phyloP scores from a whole-genome alignment of 92 coral and sea anemone species.

The Desmophyllum pertusum region DNA sequence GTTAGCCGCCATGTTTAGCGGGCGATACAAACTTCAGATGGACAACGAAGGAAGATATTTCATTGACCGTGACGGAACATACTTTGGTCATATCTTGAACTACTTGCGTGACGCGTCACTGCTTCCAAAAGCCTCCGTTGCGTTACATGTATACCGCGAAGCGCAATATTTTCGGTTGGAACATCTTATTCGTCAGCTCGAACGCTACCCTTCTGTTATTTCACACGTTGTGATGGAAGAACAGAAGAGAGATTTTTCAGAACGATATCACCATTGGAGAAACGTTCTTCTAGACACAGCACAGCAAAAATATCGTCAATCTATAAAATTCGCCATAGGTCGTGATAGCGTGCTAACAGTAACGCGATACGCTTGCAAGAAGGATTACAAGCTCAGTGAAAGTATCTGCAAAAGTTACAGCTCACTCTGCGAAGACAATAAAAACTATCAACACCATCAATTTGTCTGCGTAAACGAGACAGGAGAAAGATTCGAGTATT shows the following conservation, averaged over 20 bases:
- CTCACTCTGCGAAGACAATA: slow-evolving; percentile 20
- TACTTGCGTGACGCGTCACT: slow-evolving; percentile 86
- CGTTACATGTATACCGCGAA: slow-evolving; percentile 89
- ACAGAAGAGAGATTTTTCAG: slow-evolving; percentile 61
- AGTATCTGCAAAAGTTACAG: slow-evolving; percentile 55
- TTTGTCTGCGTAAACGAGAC: slow-evolving; percentile 72
- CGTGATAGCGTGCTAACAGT: slow-evolving; percentile 73
- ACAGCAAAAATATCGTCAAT: slow-evolving; percentile 67
- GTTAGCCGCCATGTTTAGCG: slow-evolving; percentile 94
- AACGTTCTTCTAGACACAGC: slow-evolving; percentile 50
- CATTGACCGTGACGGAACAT: slow-evolving; percentile 90
- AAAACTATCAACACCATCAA: slow-evolving; percentile 51
- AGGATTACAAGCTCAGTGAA: slow-evolving; percentile 55
- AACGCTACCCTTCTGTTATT: slow-evolving; percentile 72
- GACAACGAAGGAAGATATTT: slow-evolving; percentile 85
- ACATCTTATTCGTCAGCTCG: slow-evolving; percentile 71
- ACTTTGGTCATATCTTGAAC: slow-evolving; percentile 82
- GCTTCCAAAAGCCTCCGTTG: slow-evolving; percentile 75
- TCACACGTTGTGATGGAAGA: slow-evolving; percentile 65
- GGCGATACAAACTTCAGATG: slow-evolving; percentile 71
- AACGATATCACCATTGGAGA: slow-evolving; percentile 73
- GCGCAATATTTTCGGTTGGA: slow-evolving; percentile 83
- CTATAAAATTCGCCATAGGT: slow-evolving; percentile 69
- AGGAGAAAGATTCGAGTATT: slow-evolving; percentile 63
- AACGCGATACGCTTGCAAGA: slow-evolving; percentile 66